Conservation (phyloP, 2,797 vertebrate species). For the Okamejei kenojei region DNA sequence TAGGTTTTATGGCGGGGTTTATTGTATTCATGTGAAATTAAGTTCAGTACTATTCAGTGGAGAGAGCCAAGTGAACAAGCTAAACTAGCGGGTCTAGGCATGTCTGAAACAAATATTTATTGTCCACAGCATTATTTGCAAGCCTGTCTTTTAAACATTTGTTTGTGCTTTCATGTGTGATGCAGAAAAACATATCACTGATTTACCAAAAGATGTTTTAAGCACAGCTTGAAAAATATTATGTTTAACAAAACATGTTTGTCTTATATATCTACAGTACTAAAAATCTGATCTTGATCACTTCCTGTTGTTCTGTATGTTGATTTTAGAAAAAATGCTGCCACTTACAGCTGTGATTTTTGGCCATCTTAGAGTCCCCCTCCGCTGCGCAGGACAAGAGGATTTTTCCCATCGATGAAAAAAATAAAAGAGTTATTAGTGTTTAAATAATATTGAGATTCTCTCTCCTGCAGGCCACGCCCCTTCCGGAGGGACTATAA, state of each 20-base stretch:
- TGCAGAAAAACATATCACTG: background rate
- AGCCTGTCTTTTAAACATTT: background rate
- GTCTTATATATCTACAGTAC: background rate
- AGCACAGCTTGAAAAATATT: background rate
- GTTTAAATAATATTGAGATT: too few species aligned
- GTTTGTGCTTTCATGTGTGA: background rate
- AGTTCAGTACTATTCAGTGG: background rate
- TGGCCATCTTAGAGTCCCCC: too few species aligned
- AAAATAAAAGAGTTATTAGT: too few species aligned
- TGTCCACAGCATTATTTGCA: background rate
- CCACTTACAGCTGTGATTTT: too few species aligned
- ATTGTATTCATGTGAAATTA: background rate
- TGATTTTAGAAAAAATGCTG: too few species aligned
- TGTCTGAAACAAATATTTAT: background rate
- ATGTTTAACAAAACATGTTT: background rate
- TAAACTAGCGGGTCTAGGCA: too few species aligned
- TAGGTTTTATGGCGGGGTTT: background rate
- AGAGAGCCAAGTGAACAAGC: background rate
- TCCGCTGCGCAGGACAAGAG: too few species aligned
- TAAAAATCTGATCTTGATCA: too few species aligned
- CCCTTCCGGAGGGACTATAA: too few species aligned
- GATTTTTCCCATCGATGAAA: too few species aligned
- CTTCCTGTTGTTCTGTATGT: too few species aligned
- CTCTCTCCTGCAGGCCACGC: too few species aligned
- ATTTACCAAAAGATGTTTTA: background rate